phyloP scores from a whole-genome alignment of 2,797 vertebrate genomes.

The Chaetophractus vellerosus region DNA sequence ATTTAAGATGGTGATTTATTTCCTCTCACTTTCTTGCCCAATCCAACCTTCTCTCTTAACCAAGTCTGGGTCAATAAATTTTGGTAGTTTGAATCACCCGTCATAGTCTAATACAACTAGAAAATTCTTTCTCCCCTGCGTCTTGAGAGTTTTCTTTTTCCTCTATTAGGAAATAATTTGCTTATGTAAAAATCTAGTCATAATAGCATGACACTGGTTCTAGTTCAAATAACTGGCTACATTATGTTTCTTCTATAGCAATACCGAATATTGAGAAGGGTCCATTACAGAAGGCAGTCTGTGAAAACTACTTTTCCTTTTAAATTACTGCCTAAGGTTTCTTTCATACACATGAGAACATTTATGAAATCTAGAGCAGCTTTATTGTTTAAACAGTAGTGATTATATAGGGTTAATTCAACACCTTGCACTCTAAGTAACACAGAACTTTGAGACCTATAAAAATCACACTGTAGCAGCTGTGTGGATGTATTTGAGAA shows the following conservation, averaged over 20 bases:
- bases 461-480: background rate
- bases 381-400: constrained; percentile 4
- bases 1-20: background rate
- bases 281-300: constrained; percentile 78
- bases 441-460: background rate
- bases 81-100: constrained; percentile 83
- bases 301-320: background rate
- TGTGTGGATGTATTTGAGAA: background rate
- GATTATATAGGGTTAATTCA: background rate
- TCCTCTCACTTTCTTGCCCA: constrained; percentile 51
- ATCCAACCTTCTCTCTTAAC: constrained; percentile 71
- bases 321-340: constrained; percentile 56
- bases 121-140: constrained; percentile 81
- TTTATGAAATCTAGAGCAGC: background rate
- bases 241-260: constrained; percentile 70
- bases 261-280: background rate
- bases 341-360: background rate
- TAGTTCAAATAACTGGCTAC: constrained; percentile 74
- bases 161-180: constrained; percentile 71
- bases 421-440: background rate
- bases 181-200: constrained; percentile 69
- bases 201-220: constrained; percentile 71
- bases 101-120: constrained; percentile 81
- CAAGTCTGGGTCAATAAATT: constrained; percentile 78
- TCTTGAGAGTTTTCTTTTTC: constrained; percentile 69